Evolutionary conservation across 2,888 invertebrate genomes (phyloP).

Genomic region (Microctonus hyperodae): DNA sequence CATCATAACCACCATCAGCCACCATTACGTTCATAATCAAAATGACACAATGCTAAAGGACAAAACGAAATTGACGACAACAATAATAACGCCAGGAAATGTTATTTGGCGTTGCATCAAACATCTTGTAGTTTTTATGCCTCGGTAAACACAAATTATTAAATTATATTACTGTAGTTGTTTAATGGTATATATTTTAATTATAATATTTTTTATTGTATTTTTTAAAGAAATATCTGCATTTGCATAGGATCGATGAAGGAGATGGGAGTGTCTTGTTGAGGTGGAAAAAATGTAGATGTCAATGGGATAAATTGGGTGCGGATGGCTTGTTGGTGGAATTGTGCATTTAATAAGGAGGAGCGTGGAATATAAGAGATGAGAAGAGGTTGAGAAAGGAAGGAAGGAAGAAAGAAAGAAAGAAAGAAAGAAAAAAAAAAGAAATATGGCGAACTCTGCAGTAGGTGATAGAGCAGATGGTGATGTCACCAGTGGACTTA

Average conservation of each 20-base stretch:
- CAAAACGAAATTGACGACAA: no score
- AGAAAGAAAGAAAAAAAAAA: slow-evolving; percentile 11
- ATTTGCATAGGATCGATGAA: neutral
- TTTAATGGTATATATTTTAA: no score
- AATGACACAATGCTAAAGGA: slow-evolving; percentile 10
- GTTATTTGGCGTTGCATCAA: no score
- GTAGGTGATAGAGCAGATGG: slow-evolving; percentile 50
- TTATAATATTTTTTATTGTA: neutral
- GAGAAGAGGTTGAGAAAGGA: neutral
- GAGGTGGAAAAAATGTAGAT: neutral
- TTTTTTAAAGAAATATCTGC: neutral
- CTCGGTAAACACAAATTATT: neutral
- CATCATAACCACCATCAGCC: neutral
- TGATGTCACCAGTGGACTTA: slow-evolving; percentile 48
- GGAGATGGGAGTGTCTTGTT: neutral
- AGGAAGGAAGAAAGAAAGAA: neutral
- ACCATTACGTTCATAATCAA: slow-evolving; percentile 4
- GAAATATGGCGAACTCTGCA: slow-evolving; percentile 54
- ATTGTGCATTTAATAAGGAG: neutral
- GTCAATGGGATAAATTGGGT: neutral
- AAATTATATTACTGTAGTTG: neutral
- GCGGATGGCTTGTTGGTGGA: neutral
- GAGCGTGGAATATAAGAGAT: neutral
- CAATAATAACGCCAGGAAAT: no score
- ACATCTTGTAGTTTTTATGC: no score